phyloP scores from a whole-genome alignment of 1,140 invertebrate genomes.

The Leptopilina clavipes region DNA sequence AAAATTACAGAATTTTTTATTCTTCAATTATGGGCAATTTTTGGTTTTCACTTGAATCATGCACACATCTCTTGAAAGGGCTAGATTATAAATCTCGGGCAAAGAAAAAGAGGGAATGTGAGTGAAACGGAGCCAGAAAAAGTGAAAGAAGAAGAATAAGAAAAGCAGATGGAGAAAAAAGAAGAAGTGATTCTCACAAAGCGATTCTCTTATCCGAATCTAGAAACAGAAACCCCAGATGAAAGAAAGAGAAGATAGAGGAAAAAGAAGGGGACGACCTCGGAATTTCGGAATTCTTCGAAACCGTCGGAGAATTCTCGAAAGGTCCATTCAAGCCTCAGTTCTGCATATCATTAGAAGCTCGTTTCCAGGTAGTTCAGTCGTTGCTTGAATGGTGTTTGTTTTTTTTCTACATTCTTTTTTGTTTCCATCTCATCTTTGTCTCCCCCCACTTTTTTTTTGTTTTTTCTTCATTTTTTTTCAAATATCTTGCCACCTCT shows the following conservation, averaged over 20 bases:
- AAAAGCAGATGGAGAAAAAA: constrained; percentile 40
- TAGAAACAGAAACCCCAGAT: constrained; percentile 48
- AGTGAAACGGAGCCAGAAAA: constrained; percentile 30
- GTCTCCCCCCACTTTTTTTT: constrained; percentile 38
- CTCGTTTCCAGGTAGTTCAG: constrained; percentile 70
- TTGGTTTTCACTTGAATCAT: neutral
- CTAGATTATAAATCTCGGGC: constrained; percentile 28
- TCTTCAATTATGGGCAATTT: too few relatives aligned
- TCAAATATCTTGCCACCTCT: too few relatives aligned
- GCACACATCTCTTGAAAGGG: neutral
- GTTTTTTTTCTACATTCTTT: constrained; percentile 46
- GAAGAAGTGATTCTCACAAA: constrained; percentile 52
- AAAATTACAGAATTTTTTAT: too few relatives aligned
- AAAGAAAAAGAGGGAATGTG: constrained; percentile 38
- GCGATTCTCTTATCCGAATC: constrained; percentile 53
- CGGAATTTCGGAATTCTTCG: constrained; percentile 76
- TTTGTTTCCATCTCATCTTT: constrained; percentile 44
- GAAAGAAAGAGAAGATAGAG: constrained; percentile 40
- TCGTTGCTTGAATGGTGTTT: constrained; percentile 66
- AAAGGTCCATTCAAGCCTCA: constrained; percentile 72
- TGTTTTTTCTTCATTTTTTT: neutral
- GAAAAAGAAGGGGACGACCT: constrained; percentile 52
- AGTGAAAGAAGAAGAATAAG: constrained; percentile 42
- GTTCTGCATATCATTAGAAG: constrained; percentile 73
- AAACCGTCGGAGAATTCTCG: constrained; percentile 75